phyloP scores from a whole-genome alignment of 30 jellyfish, hydroid and myxozoan species.

The Hydra vulgaris region DNA sequence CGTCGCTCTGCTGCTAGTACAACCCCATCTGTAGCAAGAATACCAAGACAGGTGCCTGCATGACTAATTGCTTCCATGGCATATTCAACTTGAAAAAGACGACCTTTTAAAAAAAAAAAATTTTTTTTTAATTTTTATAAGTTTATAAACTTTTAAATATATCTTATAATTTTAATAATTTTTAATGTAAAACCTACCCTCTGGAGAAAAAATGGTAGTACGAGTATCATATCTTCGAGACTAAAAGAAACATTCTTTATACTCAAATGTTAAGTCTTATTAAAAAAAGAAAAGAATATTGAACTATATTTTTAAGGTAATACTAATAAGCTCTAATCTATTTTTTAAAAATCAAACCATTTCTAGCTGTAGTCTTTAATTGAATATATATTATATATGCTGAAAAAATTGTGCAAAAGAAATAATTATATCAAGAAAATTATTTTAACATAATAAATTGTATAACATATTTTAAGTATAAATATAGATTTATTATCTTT shows the following conservation, averaged over 20 bases:
- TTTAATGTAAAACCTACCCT: constrained; percentile 40
- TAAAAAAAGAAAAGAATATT: too few species aligned
- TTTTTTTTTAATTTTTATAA: background rate
- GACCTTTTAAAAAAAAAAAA: constrained; percentile 38
- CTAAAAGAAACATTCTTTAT: constrained; percentile 49
- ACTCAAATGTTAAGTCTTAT: too few species aligned
- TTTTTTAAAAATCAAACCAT: too few species aligned
- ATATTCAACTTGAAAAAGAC: constrained; percentile 97
- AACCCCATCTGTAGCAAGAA: constrained; percentile 94
- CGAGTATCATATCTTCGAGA: constrained; percentile 97
- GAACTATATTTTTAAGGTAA: too few species aligned
- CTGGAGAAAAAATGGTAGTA: constrained; percentile 98
- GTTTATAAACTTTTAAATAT: background rate
- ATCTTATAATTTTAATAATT: background rate
- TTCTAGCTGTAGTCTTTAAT: too few species aligned
- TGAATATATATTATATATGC: too few species aligned
- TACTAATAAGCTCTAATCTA: too few species aligned
- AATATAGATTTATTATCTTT: too few species aligned
- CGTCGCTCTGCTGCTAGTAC: constrained; percentile 95
- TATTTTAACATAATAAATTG: too few species aligned
- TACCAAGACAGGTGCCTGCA: constrained; percentile 99
- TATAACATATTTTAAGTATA: too few species aligned
- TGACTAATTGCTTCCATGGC: constrained; percentile 99
- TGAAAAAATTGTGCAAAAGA: too few species aligned
- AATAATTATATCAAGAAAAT: too few species aligned